Evolutionary conservation across 2,113 vertebrate species (phyloP), one percentile per base, ranked within the genome.

Genomic region (Meleagris gallopavo): DNA sequence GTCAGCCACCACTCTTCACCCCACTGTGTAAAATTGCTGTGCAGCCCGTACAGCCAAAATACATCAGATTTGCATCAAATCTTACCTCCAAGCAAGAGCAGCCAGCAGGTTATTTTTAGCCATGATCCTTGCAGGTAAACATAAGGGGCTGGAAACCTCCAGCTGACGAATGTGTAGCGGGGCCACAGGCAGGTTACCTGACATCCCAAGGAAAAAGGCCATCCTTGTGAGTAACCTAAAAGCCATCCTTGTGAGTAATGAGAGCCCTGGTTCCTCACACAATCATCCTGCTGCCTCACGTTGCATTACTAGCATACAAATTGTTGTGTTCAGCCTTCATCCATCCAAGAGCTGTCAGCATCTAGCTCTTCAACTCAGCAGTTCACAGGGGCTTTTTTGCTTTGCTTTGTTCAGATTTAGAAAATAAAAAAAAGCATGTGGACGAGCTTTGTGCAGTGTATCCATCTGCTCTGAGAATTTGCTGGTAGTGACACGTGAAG

Each of bases 1-100:
- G 79, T 29, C 58, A 85, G 79, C 54, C 58, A 27, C 48, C 11
- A 3, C 1, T n/a, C 72, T 40, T 58, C 83, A n/a, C 30, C 54
- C 69, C 52, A n/a, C 48, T 57, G 40, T 0, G 0, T 13, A 43
- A 52, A 94, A 67, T 10, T 0, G 0, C 66, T 20, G 41, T 5
- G 20, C 76, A 75, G 38, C 32, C 46, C 2, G 0, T 41, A 36
- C 38, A 62, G 38, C 50, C n/a, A n/a, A 57, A 76, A 85, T 50
- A 24, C 30, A 38, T 38, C 29, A 17, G 36, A n/a, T 58, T 25
- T 10, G 25, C 3, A 4, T 32, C 16, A 15, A 2, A 6, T 25
- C 34, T 34, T 9, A 13, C 19, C 18, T 16, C 54, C 18, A 36
- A 15, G 69, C 20, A 62, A 58, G 45, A 67, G 50, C 7, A 32